Base-by-base conservation (phyloP, 2,888 invertebrate species). In the Xestia rhomboidea region DNA sequence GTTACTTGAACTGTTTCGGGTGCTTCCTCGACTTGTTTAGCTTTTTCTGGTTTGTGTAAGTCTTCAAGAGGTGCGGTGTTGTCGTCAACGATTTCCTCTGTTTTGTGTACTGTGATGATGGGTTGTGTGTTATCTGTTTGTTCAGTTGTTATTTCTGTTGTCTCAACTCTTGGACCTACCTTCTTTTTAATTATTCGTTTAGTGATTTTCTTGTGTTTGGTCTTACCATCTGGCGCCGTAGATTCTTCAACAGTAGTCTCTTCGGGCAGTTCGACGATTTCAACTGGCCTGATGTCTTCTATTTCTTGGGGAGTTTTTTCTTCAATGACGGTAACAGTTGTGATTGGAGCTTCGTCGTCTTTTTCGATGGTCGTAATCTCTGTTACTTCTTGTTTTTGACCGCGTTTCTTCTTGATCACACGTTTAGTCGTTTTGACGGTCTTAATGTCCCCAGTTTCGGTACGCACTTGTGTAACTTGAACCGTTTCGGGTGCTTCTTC, bases 161-260 rank as follows among this genome's bases (percentile, higher is more conserved):
- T 89, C 88, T 94, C 91, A 72, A 95, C 77, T 80, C 91, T 92
- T 27, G 87, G 66, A 68, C 84, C 82, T 27, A 83, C 79, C 57
- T 85, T 71, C 64, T 81, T 81, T 79, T 83, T 84, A 30, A 84
- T 84, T 0, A 41, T 69, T 15, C 84, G 38, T 66, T 77, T 82
- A 1, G 76, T 84, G 5, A 79, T 54, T 90, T 84, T 83, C 73
- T 77, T 87, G 63, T 90, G 85, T 76, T 76, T 92, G 87, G 41
- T 93, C 88, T 69, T 93, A 88, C 85, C 93, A 89, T 87, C 94
- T 90, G 69, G 87, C 78, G 49, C 82, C 13, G 79, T 70, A 79
- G 87, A 62, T 27, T 87, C 86, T 57, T 87, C 89, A 2, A 88
- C 64, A 0, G 79, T 84, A 0, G 79, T 87, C 54, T 89, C 87